phyloP scores from a whole-genome alignment of 37 sponge, comb jelly and placozoan species.

The Spongilla lacustris region DNA sequence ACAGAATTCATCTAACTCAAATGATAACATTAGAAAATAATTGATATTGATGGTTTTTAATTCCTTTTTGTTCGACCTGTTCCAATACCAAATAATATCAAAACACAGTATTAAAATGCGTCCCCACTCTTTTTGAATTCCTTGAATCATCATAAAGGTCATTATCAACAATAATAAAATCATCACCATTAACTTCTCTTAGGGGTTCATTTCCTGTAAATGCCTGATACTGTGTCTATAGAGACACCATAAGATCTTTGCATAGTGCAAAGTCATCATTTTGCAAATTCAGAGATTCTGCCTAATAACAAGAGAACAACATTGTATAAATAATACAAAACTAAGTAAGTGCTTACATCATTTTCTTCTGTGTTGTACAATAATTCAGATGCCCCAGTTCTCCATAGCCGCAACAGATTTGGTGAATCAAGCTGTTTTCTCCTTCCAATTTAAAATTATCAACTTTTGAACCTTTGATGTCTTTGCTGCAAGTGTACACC shows the following conservation, averaged over 20 bases:
- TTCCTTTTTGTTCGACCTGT: neutral
- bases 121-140: neutral
- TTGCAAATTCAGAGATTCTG: slow-evolving; percentile 1
- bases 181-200: neutral
- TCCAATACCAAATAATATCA: neutral
- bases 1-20: neutral
- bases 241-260: neutral
- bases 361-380: neutral
- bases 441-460: too few relatives aligned
- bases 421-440: neutral
- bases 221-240: neutral
- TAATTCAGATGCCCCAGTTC: neutral
- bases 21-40: neutral
- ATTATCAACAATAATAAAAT: neutral
- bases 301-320: neutral
- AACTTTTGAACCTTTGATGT: too few relatives aligned
- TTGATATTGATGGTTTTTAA: neutral
- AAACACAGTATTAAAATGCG: neutral
- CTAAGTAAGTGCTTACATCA: neutral
- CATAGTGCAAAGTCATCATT: neutral
- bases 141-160: neutral
- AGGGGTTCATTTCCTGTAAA: neutral
- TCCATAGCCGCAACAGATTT: neutral
- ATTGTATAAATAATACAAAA: neutral
- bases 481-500: slow-evolving; percentile 1